Base-by-base conservation (phyloP, 1,140 invertebrate species). In the Drosophila sucinea region DNA sequence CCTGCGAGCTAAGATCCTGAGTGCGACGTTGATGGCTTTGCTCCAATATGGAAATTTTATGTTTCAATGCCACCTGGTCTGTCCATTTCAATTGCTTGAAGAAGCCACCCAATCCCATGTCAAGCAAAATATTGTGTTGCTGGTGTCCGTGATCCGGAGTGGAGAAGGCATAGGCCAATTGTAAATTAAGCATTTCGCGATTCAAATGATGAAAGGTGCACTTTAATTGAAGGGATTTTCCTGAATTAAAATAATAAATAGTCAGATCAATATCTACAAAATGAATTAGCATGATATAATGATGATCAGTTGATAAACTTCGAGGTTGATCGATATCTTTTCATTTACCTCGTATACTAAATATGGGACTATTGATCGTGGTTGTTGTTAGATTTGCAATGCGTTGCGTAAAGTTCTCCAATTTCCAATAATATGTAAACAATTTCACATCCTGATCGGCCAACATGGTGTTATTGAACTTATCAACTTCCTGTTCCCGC, bases 341-440 rank as follows among this genome's bases (percentile, higher is more conserved):
- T 62, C 8, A 40, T 54, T 79, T 70, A 78, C 91, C 91, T 67
- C 79, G 81, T n/a, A 92, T 90, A 30, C 79, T 83, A 41, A 92
- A 92, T 23, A 77, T 65, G 1, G 91, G 91, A 76, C 91, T 92
- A 17, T 69, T 74, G 11, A 90, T 44, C 4, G 63, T 77, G 32
- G 35, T 58, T 35, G 70, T 60, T 6, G 60, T 60, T 1, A 57
- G 60, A 35, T 75, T 62, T n/a, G 69, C 62, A 27, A 92, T 75
- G n/a, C 82, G 79, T n/a, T 79, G 62, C 4, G 91, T 89, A 7
- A 91, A 77, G 55, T 92, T 91, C 1, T 92, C 90, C 58, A 92
- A 25, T 44, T 85, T 89, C 91, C 91, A 92, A 41, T 90, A 92
- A 61, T 92, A 92, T 2, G 85, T 90, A 44, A 91, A 92, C 0